Percentiles rank a stretch among this genome's conserved stretches.
Conservation (phyloP, 2,113 vertebrate species). For the Carollia perspicillata region DNA sequence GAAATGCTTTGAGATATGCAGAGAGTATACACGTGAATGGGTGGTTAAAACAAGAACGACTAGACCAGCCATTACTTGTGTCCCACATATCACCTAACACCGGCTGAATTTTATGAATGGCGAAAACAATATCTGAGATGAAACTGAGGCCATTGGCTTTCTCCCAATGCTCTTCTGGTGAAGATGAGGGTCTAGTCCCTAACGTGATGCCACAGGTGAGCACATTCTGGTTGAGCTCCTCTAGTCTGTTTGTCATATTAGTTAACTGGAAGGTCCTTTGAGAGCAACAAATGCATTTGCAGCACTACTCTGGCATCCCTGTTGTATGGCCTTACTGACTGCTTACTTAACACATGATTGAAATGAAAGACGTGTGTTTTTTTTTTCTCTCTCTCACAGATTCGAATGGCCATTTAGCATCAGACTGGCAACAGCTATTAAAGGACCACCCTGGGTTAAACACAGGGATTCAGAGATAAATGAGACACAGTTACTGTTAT, state of each 20-base stretch:
- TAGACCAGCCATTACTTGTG: background rate
- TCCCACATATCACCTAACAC: background rate
- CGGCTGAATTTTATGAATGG: background rate
- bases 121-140: background rate
- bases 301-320: background rate
- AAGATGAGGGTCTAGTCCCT: background rate
- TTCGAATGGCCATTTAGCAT: background rate
- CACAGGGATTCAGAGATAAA: background rate
- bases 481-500: background rate
- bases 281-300: background rate
- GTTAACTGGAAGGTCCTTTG: background rate
- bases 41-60: background rate
- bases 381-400: background rate
- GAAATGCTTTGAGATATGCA: background rate
- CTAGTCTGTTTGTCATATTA: background rate
- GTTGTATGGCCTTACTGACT: background rate
- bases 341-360: background rate
- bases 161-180: background rate
- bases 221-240: background rate
- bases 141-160: background rate
- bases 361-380: background rate
- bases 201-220: background rate
- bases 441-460: background rate
- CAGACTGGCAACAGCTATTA: background rate
- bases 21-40: background rate